These are phyloP conservation scores for Sclerodermus sp. DNA, from an alignment of 2,888 invertebrate species.

Conservation along the genomic window DNA sequence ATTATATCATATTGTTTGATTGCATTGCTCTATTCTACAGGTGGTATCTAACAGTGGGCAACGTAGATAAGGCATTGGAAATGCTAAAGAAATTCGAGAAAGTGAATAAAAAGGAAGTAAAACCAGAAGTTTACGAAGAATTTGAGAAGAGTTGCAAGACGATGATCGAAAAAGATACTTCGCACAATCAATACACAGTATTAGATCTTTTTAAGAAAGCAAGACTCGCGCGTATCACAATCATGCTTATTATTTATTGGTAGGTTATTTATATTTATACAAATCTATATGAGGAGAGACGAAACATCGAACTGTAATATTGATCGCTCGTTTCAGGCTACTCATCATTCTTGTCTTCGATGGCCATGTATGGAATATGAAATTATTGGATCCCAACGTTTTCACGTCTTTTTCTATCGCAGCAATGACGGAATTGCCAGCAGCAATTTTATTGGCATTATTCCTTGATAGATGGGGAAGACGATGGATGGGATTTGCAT, in stretches of 20 bases:
- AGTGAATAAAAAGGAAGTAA: constrained; percentile 74
- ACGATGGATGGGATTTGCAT: constrained; percentile 81
- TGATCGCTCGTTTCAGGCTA: constrained; percentile 59
- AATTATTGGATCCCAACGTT: constrained; percentile 77
- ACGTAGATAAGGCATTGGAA: constrained; percentile 74
- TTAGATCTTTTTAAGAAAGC: constrained; percentile 80
- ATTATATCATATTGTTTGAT: background rate
- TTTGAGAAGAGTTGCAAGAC: constrained; percentile 72
- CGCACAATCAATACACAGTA: constrained; percentile 73
- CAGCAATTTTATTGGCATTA: constrained; percentile 77
- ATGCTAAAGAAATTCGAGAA: constrained; percentile 81
- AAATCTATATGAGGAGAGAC: background rate
- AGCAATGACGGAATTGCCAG: constrained; percentile 80
- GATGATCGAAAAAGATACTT: constrained; percentile 70
- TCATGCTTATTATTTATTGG: constrained; percentile 81
- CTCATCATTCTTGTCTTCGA: constrained; percentile 85
- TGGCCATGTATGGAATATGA: constrained; percentile 86
- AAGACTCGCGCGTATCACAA: constrained; percentile 72
- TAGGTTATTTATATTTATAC: constrained; percentile 35
- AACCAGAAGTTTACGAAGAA: constrained; percentile 72
- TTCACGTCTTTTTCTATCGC: constrained; percentile 85
- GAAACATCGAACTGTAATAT: background rate
- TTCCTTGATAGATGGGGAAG: constrained; percentile 81
- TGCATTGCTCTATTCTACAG: constrained; percentile 42
- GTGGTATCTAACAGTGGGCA: constrained; percentile 85